Evolutionary conservation across 2,113 vertebrate species (phyloP).

Genomic region (Odontophorus gujanensis): DNA sequence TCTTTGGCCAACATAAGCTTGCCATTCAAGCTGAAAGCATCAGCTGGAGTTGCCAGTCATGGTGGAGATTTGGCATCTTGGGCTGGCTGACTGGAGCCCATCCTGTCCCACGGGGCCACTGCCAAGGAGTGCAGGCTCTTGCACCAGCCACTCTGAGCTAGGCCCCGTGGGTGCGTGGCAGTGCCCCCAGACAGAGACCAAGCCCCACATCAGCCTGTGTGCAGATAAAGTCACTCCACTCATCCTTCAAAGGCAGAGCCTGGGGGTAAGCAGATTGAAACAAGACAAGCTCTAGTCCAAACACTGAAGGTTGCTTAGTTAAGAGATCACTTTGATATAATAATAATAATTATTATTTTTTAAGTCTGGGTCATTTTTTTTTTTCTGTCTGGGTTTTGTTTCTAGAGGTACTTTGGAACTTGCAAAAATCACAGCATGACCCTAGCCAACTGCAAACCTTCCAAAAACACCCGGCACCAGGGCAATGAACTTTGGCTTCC

Average conservation of each 20-base stretch:
- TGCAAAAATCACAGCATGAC: neutral
- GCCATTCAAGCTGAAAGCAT: neutral
- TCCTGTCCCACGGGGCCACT: rapidly evolving
- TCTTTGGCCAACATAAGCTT: neutral
- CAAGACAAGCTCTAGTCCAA: neutral
- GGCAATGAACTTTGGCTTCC: neutral
- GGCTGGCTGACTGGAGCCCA: neutral
- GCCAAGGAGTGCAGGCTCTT: neutral
- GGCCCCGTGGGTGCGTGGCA: rapidly evolving
- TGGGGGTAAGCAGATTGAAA: neutral
- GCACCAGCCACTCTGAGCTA: neutral
- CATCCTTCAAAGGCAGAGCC: conserved; percentile 35
- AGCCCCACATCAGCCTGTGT: neutral
- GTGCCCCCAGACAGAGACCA: neutral
- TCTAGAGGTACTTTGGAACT: conserved; percentile 7
- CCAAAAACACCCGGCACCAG: neutral
- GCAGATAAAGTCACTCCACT: neutral
- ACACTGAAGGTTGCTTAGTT: neutral
- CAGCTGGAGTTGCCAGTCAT: rapidly evolving
- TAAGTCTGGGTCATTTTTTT: neutral
- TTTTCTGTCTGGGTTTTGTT: conserved; percentile 52
- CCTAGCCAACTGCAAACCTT: neutral
- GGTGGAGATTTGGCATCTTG: neutral
- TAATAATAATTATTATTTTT: neutral
- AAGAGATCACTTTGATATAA: neutral